phyloP scores from a whole-genome alignment of 2,797 vertebrate species.

The Coccyzus lansbergi region DNA sequence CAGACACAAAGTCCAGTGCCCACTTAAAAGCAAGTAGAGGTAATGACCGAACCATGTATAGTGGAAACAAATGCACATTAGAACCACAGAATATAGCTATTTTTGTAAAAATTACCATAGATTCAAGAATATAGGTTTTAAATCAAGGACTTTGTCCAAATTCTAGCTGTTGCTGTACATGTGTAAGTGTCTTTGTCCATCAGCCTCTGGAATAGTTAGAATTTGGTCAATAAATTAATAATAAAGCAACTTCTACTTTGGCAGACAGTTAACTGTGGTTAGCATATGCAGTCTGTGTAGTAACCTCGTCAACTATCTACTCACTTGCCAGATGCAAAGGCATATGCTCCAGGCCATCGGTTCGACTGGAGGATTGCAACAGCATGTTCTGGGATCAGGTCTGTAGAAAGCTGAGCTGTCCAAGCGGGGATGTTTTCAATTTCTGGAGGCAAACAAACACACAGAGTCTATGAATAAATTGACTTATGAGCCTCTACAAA shows the following conservation, averaged over 20 bases:
- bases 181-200: background rate
- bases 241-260: background rate
- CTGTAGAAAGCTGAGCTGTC: conserved; percentile 83
- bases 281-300: background rate
- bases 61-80: accelerated
- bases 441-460: conserved; percentile 76
- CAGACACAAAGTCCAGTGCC: background rate
- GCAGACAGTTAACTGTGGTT: background rate
- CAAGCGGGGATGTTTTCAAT: conserved; percentile 84
- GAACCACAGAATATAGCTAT: background rate
- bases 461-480: background rate
- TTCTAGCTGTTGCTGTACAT: background rate
- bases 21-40: background rate
- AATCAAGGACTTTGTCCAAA: background rate
- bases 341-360: conserved; percentile 90
- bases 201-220: background rate
- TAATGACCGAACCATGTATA: background rate
- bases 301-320: background rate
- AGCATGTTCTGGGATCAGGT: conserved; percentile 84
- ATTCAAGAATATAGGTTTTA: background rate
- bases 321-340: conserved; percentile 89
- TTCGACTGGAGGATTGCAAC: conserved; percentile 88
- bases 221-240: background rate
- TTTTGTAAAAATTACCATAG: background rate
- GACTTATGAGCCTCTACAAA: background rate